Evolutionary conservation across 2,113 vertebrate species (phyloP), one percentile per base, ranked within the genome.

Genomic region (Scortum barcoo): DNA sequence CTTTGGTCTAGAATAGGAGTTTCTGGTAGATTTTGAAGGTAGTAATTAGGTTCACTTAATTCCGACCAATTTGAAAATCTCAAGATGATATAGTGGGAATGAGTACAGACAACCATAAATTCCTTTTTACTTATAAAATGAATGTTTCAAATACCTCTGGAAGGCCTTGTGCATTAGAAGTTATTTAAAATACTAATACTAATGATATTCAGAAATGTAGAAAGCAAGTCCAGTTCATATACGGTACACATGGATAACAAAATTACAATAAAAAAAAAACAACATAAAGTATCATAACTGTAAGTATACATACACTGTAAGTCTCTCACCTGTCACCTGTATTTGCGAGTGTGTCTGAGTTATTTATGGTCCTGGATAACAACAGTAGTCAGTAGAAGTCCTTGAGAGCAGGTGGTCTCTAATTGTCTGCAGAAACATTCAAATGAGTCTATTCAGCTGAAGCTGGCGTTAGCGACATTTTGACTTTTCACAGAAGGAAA

Each of bases 51-150:
- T 57, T 67, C 0, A 1, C 33, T 44, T 56, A 5, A 76, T 68
- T 54, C n/a, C 33, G 28, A 72, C 46, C 66, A 69, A 46, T 81
- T 61, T 36, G 7, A 67, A 57, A 61, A 68, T 28, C 67, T 65
- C 28, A 51, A 19, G 61, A 36, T 67, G 53, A 71, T 3, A 42
- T 22, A 67, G 73, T 19, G 60, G 16, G 26, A 66, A 48, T 33
- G 4, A 36, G n/a, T n/a, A n/a, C n/a, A n/a, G 19, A 73, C 26
- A 81, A 50, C 44, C 12, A 13, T 51, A 26, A 16, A 36, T 17
- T 71, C 2, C 14, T 26, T 53, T 4, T 36, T 22, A 13, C 4
- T 12, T 42, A 33, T 13, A 40, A n/a, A 28, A 72, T 65, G 30
- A 63, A 1, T 50, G n/a, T 65, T 76, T 24, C 6, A 48, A 50